phyloP scores from a whole-genome alignment of 2,797 vertebrate species.

The Pseudopleuronectes americanus region DNA sequence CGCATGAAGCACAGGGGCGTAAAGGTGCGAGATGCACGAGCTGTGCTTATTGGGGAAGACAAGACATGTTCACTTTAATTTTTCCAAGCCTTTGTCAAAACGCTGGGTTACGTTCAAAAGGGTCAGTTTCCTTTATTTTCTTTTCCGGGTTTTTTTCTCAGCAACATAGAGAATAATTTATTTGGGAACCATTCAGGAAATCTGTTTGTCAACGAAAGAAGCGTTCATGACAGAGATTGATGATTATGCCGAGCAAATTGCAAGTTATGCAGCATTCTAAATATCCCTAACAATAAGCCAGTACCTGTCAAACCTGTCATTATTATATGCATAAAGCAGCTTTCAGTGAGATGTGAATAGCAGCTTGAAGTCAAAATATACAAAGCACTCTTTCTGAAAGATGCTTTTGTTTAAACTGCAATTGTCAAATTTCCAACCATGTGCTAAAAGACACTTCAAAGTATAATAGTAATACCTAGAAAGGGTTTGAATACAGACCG shows the following conservation, averaged over 20 bases:
- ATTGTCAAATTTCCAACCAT: constrained; percentile 7
- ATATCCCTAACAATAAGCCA: constrained; percentile 38
- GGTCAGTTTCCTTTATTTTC: constrained; percentile 20
- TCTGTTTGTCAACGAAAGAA: constrained; percentile 59
- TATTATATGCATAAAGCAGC: constrained; percentile 22
- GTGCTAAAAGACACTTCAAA: constrained; percentile 18
- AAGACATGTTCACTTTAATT: constrained; percentile 69
- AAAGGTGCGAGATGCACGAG: constrained; percentile 57
- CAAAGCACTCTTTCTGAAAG: not conserved
- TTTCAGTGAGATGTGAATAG: constrained; percentile 23
- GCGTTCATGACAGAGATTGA: constrained; percentile 40
- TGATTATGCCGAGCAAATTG: constrained; percentile 42
- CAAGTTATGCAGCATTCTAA: constrained; percentile 30
- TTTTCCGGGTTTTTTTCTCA: too few relatives aligned
- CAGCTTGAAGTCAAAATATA: constrained; percentile 21
- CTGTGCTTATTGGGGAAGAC: constrained; percentile 69
- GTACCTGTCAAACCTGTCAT: constrained; percentile 43
- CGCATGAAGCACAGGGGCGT: constrained; percentile 41
- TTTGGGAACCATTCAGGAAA: constrained; percentile 48
- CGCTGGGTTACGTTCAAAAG: constrained; percentile 39
- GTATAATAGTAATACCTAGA: not conserved
- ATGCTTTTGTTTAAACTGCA: not conserved
- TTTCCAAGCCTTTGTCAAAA: constrained; percentile 69
- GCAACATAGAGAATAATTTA: constrained; percentile 49
- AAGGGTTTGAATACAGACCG: constrained; percentile 3